Evolutionary conservation across 2,113 vertebrate genomes (phyloP).

Genomic region (Leptobrachium ailaonicum): DNA sequence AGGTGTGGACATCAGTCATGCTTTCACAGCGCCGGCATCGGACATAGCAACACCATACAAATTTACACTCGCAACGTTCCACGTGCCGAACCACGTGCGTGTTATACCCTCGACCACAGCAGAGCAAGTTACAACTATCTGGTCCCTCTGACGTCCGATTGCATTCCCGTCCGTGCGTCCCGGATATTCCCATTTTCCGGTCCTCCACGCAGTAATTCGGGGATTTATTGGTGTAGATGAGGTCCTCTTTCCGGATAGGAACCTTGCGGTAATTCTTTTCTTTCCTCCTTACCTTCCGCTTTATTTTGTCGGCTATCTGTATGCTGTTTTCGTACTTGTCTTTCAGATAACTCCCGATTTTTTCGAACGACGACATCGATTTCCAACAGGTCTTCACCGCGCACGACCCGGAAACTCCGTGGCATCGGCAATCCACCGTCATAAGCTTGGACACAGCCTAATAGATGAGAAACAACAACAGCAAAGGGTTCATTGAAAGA

Average conservation of each 20-base stretch:
- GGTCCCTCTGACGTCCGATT: constrained; percentile 82
- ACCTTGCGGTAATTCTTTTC: constrained; percentile 76
- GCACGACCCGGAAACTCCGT: constrained; percentile 95
- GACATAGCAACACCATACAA: constrained; percentile 97
- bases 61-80: constrained; percentile 92
- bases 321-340: constrained; percentile 89
- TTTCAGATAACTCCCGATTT: constrained; percentile 85
- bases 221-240: constrained; percentile 88
- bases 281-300: constrained; percentile 77
- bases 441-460: constrained; percentile 88
- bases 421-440: constrained; percentile 92
- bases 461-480: constrained; percentile 1
- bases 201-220: constrained; percentile 94
- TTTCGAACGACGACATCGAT: constrained; percentile 87
- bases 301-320: constrained; percentile 79
- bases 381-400: constrained; percentile 96
- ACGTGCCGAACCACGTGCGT: constrained; percentile 87
- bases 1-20: constrained; percentile 94
- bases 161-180: constrained; percentile 88
- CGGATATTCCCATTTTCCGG: constrained; percentile 76
- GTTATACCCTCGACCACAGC: constrained; percentile 94
- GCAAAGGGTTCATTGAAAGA: too few species aligned
- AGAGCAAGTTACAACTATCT: constrained; percentile 87
- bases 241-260: constrained; percentile 74
- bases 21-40: constrained; percentile 90